These are phyloP conservation scores for Loriculus beryllinus DNA, from an alignment of 2,797 vertebrate species.

Conservation along the genomic window DNA sequence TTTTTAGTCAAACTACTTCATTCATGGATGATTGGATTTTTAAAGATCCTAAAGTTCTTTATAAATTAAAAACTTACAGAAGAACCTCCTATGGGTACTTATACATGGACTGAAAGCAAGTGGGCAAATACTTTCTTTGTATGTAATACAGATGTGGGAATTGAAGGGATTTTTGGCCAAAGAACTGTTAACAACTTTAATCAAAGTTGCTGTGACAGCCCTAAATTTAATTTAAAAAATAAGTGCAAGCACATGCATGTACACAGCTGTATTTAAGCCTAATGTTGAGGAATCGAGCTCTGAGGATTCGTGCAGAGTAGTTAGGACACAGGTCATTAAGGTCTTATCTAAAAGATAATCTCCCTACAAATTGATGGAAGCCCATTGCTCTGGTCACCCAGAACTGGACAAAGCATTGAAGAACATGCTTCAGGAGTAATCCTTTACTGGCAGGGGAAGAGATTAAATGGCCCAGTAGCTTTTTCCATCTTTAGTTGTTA, in stretches of 20 bases:
- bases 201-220: background rate
- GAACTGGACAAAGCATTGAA: slow-evolving; percentile 49
- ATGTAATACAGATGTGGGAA: background rate
- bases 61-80: background rate
- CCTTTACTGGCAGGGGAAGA: slow-evolving; percentile 59
- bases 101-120: background rate
- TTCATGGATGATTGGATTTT: background rate
- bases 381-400: slow-evolving; percentile 37
- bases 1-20: background rate
- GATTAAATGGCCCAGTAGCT: slow-evolving; percentile 61
- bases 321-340: slow-evolving; percentile 41
- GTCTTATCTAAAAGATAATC: slow-evolving; percentile 68
- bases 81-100: background rate
- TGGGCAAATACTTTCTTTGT: background rate
- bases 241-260: slow-evolving; percentile 26
- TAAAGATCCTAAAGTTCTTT: background rate
- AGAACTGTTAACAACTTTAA: background rate
- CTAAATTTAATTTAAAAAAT: slow-evolving; percentile 3
- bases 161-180: background rate
- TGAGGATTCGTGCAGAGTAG: slow-evolving; percentile 38
- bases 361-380: slow-evolving; percentile 59
- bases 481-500: slow-evolving; percentile 60
- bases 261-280: slow-evolving; percentile 49
- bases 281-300: slow-evolving; percentile 38
- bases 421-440: slow-evolving; percentile 61